Evolutionary conservation across 2,797 vertebrate genomes (phyloP).

Genomic region (Tokudaia tokunoshimensis): DNA sequence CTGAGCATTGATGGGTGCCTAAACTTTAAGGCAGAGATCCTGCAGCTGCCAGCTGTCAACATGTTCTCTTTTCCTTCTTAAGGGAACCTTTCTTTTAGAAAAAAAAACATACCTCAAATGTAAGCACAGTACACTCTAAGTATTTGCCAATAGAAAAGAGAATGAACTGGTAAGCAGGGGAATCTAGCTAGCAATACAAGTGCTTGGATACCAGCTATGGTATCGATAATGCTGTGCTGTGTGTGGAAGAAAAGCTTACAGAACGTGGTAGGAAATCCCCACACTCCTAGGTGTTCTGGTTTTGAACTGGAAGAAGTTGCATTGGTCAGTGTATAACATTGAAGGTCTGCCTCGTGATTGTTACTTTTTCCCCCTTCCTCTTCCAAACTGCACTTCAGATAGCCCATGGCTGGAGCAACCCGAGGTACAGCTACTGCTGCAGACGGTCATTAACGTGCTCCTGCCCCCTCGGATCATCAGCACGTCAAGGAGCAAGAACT

Average conservation of each 20-base stretch:
- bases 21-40: background rate
- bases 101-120: conserved; percentile 59
- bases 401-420: conserved; percentile 98
- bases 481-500: conserved; percentile 99
- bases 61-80: conserved; percentile 54
- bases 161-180: conserved; percentile 48
- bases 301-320: conserved; percentile 78
- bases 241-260: conserved; percentile 78
- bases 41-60: background rate
- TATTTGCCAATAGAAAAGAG: conserved; percentile 66
- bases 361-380: conserved; percentile 66
- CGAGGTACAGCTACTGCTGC: conserved; percentile 97
- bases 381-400: conserved; percentile 88
- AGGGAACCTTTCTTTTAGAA: conserved; percentile 60
- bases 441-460: conserved; percentile 98
- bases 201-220: background rate
- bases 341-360: conserved; percentile 60
- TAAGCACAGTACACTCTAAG: conserved; percentile 68
- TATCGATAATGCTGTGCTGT: conserved; percentile 75
- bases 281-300: conserved; percentile 71
- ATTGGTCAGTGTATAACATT: conserved; percentile 53
- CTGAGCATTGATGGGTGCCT: conserved; percentile 34
- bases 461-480: conserved; percentile 98
- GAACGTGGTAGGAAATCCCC: conserved; percentile 70
- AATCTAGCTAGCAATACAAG: conserved; percentile 25